Base-by-base conservation (phyloP, 2,113 vertebrate genomes). In the Grammomys dolichurus region DNA sequence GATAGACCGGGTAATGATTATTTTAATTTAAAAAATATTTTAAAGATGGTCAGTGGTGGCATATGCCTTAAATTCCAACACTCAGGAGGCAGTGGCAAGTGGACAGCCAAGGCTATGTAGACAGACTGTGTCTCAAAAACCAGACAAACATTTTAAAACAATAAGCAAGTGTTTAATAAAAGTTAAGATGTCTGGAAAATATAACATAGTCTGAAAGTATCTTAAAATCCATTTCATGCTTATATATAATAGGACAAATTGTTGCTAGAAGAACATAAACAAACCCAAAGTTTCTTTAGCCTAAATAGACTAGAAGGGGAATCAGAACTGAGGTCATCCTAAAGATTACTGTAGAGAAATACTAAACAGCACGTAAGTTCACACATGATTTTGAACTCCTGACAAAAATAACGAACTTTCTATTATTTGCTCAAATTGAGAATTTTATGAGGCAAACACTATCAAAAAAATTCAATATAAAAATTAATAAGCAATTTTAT, bases 381-480 rank as follows among this genome's bases (percentile, higher is more conserved):
- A 95, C 97, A 92, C 86, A 95, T 91, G 85, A 98, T 97, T 98
- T 98, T 95, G 94, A 98, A 97, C 70, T 98, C 92, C 96, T 98
- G 90, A 96, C 43, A 86, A 70, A 88, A 92, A 70, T 97, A 95
- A 98, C 97, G 97, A 98, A 93, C 94, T 97, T 98, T 95, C 96
- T 94, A 98, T 77, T 95, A 98, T 97, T 97, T 96, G 94, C 69
- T 97, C 84, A 90, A 97, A 97, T 76, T 96, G 90, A 89, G 56
- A 89, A 98, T 77, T 95, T 96, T 96, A 95, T 92, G 87, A 98
- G 0, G n/a, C 90, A 98, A 90, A 95, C 51, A 89, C 89, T 84
- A 96, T 94, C 97, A 97, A 97, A 91, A 97, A 96, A 63, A 97
- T 90, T 46, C 60, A 46, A 85, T 40, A 40, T 65, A 40, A 72